phyloP scores from a whole-genome alignment of 1,140 invertebrate species.

The Drosophila pruinosa region DNA sequence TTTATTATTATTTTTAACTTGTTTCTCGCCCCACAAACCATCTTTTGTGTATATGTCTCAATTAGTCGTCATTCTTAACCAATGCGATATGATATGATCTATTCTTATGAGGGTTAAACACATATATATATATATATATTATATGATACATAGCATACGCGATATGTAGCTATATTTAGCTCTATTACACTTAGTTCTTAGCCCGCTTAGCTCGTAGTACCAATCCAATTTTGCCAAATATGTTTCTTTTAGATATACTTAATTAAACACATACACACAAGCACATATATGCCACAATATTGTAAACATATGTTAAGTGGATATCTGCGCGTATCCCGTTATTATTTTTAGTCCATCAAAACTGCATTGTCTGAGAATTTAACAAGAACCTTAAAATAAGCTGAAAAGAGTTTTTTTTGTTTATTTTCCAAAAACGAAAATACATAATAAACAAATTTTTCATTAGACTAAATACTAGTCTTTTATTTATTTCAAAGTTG shows the following conservation, averaged over 20 bases:
- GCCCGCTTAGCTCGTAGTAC: conserved; percentile 49
- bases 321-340: conserved; percentile 7
- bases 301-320: background rate
- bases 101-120: conserved; percentile 14
- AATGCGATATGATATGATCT: background rate
- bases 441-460: conserved; percentile 48
- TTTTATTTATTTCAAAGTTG: too few relatives aligned
- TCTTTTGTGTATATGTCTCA: conserved; percentile 19
- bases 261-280: background rate
- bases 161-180: conserved; percentile 30
- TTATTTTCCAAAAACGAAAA: conserved; percentile 43
- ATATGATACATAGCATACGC: background rate
- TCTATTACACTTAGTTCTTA: conserved; percentile 29
- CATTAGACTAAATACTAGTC: background rate
- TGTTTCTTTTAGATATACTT: conserved; percentile 62
- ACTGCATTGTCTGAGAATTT: conserved; percentile 50
- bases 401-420: conserved; percentile 60
- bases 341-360: conserved; percentile 2
- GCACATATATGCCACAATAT: conserved; percentile 8
- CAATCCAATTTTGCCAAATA: conserved; percentile 78
- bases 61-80: background rate
- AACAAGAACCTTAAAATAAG: conserved; percentile 45
- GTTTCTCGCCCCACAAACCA: background rate
- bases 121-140: background rate
- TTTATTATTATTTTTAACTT: background rate